Conservation (phyloP, 1,140 invertebrate species). For the Coptotermes formosanus region DNA sequence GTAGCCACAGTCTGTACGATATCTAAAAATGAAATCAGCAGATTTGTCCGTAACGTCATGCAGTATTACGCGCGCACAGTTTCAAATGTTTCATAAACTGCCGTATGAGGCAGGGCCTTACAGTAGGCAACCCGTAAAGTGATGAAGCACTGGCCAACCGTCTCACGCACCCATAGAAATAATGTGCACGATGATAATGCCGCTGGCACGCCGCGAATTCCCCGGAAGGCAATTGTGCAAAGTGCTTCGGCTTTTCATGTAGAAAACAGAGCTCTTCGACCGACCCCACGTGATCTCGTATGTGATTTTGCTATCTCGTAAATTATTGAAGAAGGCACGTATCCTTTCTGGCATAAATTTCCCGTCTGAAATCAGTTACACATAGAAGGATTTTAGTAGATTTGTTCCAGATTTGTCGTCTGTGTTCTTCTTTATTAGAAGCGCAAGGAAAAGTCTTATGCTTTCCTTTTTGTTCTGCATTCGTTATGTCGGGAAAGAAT, state of each 20-base stretch:
- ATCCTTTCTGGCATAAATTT: too few species aligned
- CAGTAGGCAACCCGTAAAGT: background rate
- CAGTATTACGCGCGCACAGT: background rate
- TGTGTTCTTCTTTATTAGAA: too few species aligned
- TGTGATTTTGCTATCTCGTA: background rate
- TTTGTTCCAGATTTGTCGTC: too few species aligned
- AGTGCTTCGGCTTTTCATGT: background rate
- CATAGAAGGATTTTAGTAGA: too few species aligned
- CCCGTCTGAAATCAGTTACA: background rate
- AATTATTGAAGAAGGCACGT: background rate
- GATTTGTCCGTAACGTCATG: background rate
- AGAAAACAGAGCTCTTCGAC: background rate
- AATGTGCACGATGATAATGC: background rate
- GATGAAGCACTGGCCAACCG: too few species aligned
- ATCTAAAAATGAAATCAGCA: background rate
- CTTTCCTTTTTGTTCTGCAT: too few species aligned
- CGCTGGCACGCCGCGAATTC: background rate
- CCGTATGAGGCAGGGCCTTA: background rate
- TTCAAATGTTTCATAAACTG: background rate
- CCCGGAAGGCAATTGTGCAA: background rate
- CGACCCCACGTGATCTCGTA: background rate
- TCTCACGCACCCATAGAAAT: background rate
- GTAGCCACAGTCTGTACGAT: background rate
- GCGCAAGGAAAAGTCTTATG: too few species aligned
- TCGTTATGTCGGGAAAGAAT: too few species aligned